Evolutionary conservation across 2,113 vertebrate genomes (phyloP).

Genomic region (Triplophysa dalaica): DNA sequence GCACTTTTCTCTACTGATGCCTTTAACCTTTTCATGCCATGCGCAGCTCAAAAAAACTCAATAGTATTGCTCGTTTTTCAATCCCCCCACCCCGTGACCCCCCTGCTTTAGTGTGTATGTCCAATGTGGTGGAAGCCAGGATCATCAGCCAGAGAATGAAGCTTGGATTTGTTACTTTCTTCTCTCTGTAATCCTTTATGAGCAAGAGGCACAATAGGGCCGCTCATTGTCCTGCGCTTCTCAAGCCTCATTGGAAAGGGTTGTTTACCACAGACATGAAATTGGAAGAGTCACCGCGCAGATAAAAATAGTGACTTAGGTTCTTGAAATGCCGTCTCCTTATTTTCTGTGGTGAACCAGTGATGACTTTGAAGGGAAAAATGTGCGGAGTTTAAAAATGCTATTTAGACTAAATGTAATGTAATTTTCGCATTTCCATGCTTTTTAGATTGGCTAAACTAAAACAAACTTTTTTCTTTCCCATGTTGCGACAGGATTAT

Average conservation of each 20-base stretch:
- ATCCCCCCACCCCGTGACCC: background rate
- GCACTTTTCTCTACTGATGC: slow-evolving; percentile 56
- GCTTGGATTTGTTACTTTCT: slow-evolving; percentile 51
- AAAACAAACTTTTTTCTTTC: background rate
- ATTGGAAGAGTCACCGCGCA: slow-evolving; percentile 25
- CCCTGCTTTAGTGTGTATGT: slow-evolving; percentile 21
- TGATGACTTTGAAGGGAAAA: background rate
- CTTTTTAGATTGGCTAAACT: background rate
- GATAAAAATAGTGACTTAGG: background rate
- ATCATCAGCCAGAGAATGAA: slow-evolving; percentile 41
- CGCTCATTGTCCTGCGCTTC: slow-evolving; percentile 14
- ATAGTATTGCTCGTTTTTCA: slow-evolving; percentile 39
- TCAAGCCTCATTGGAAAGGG: slow-evolving; percentile 11
- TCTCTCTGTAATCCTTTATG: slow-evolving; percentile 46
- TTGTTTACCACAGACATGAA: slow-evolving; percentile 40
- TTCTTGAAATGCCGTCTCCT: slow-evolving; percentile 19
- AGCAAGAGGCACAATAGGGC: slow-evolving; percentile 22
- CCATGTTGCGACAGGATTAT: background rate
- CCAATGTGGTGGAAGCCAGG: slow-evolving; percentile 28
- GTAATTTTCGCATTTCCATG: background rate
- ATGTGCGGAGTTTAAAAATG: background rate
- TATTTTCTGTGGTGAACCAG: background rate
- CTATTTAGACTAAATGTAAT: slow-evolving; percentile 11
- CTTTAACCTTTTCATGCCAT: slow-evolving; percentile 71
- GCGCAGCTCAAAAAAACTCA: slow-evolving; percentile 61